These are phyloP conservation scores for Colinus virginianus DNA, from an alignment of 2,113 vertebrate genomes.

Conservation along the genomic window DNA sequence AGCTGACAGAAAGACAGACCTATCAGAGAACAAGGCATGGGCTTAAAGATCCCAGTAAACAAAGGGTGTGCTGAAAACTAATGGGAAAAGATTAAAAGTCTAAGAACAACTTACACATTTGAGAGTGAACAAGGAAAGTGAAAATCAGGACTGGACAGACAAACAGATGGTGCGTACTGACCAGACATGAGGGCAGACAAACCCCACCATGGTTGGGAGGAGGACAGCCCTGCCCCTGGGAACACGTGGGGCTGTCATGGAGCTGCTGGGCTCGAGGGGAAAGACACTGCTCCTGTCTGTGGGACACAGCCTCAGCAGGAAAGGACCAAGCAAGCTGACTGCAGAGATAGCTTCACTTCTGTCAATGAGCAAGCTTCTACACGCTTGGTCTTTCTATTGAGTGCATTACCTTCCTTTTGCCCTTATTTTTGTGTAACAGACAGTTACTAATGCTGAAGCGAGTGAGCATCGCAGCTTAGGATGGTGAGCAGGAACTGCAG, in stretches of 20 bases:
- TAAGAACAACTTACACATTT: neutral
- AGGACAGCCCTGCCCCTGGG: neutral
- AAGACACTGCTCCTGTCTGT: neutral
- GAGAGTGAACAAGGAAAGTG: neutral
- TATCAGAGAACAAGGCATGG: neutral
- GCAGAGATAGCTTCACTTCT: neutral
- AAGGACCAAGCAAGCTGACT: neutral
- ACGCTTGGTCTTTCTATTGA: neutral
- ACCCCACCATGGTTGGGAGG: neutral
- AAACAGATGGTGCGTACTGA: neutral
- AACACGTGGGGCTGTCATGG: neutral
- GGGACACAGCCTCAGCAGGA: accelerated
- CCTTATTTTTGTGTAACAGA: neutral
- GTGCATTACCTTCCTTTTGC: neutral
- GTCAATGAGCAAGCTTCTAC: neutral
- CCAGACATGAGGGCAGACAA: neutral
- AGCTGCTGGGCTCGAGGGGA: neutral
- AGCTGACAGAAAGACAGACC: neutral
- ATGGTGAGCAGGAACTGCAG: neutral
- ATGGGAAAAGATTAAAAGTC: neutral
- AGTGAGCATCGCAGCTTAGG: neutral
- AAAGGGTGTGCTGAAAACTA: neutral
- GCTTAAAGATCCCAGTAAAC: neutral
- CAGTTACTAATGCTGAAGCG: neutral
- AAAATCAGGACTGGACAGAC: neutral